Percentiles rank a stretch among this genome's conserved stretches.
Conservation (phyloP, 1,140 invertebrate species). For the Nilaparvata lugens region DNA sequence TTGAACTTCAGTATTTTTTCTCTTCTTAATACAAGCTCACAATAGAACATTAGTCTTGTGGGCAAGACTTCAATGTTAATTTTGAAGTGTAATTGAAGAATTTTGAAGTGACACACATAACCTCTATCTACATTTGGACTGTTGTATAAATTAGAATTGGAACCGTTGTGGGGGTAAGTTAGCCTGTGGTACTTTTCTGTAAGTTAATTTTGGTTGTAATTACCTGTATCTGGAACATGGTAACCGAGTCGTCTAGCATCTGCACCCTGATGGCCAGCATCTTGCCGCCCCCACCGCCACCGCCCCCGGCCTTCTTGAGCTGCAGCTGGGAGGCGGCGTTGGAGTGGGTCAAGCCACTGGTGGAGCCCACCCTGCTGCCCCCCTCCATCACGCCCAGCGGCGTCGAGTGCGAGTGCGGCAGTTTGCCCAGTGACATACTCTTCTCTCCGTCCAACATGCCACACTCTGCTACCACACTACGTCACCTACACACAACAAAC, state of each 20-base stretch:
- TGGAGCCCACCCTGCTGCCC: constrained; percentile 12
- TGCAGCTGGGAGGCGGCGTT: constrained; percentile 1
- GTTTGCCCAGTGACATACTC: constrained; percentile 25
- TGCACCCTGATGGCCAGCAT: constrained; percentile 77
- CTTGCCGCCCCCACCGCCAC: constrained; percentile 50
- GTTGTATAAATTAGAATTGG: no score
- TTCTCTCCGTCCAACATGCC: constrained; percentile 6
- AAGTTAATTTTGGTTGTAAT: no score
- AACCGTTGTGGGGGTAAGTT: no score
- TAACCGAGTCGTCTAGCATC: constrained; percentile 79
- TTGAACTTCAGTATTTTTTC: no score
- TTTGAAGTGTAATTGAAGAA: no score
- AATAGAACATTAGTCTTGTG: no score
- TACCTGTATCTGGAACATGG: constrained; percentile 89
- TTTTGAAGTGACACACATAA: no score
- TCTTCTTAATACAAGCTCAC: no score
- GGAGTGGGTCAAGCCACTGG: constrained; percentile 21
- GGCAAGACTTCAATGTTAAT: no score
- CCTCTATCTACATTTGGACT: no score
- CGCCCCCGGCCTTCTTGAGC: constrained; percentile 29
- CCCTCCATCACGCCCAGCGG: constrained; percentile 69
- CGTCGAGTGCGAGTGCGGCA: constrained; percentile 75
- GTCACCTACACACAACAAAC: background rate
- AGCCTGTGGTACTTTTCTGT: no score
- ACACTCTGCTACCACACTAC: constrained; percentile 5